Conservation (phyloP, 2,888 invertebrate genomes). For the Epicampocera succincta region DNA sequence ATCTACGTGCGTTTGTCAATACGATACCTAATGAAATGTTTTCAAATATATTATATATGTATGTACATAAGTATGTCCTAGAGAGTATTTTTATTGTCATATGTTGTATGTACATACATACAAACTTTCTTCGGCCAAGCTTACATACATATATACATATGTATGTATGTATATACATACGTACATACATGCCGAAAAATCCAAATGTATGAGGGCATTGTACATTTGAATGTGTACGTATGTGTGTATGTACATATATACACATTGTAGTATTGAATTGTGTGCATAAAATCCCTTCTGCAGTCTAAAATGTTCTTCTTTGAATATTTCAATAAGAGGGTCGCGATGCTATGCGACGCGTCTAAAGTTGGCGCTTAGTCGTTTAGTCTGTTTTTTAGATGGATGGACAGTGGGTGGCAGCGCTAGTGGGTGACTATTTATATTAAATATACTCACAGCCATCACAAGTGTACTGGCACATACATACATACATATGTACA, state of each 20-base stretch:
- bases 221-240: conserved; percentile 45
- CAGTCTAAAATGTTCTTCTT: conserved; percentile 78
- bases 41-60: no score
- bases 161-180: no score
- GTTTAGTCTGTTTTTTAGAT: conserved; percentile 70
- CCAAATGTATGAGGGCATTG: background rate
- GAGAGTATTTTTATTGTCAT: no score
- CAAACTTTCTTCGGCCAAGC: no score
- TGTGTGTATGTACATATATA: conserved; percentile 63
- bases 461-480: background rate
- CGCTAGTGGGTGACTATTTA: conserved; percentile 14
- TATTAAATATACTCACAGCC: background rate
- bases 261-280: no score
- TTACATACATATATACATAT: no score
- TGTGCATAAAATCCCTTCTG: conserved; percentile 75
- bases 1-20: background rate
- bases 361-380: conserved; percentile 71
- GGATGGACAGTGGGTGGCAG: conserved; percentile 51
- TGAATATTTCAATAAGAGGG: conserved; percentile 79
- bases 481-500: background rate
- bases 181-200: conserved; percentile 18
- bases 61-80: no score
- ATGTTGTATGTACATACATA: no score
- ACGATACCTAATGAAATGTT: no score
- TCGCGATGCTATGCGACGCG: conserved; percentile 71